These are phyloP conservation scores for Laodelphax striatellus DNA, from an alignment of 1,140 invertebrate genomes.

Conservation along the genomic window DNA sequence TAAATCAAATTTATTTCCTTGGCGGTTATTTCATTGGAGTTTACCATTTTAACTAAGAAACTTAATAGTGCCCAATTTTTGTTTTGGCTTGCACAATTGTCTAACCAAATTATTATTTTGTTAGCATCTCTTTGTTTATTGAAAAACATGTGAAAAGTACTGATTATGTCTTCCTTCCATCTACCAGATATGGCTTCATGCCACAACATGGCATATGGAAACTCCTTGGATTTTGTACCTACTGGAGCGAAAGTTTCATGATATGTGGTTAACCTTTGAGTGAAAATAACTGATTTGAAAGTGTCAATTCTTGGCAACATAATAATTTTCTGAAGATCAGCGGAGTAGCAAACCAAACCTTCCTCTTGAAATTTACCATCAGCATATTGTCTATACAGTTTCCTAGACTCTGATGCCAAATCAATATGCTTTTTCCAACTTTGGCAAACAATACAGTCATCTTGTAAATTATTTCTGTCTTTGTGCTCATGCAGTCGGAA, in stretches of 20 bases:
- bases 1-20: slow-evolving; percentile 16
- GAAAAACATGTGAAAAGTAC: slow-evolving; percentile 13
- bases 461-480: slow-evolving; percentile 12
- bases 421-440: slow-evolving; percentile 7
- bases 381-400: slow-evolving; percentile 3
- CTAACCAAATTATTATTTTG: slow-evolving; percentile 19
- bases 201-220: slow-evolving; percentile 8
- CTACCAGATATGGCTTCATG: slow-evolving; percentile 18
- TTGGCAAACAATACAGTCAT: neutral
- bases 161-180: slow-evolving; percentile 20
- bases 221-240: neutral
- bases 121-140: slow-evolving; percentile 1
- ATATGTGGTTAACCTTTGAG: neutral
- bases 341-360: slow-evolving; percentile 6
- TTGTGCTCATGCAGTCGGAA: slow-evolving; percentile 11
- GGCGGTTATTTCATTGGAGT: slow-evolving; percentile 21
- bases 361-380: neutral
- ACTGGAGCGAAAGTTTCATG: slow-evolving; percentile 10
- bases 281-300: slow-evolving; percentile 17
- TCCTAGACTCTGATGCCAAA: neutral
- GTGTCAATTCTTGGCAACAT: slow-evolving; percentile 17
- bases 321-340: slow-evolving; percentile 19
- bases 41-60: slow-evolving; percentile 13
- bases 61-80: slow-evolving; percentile 15
- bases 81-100: slow-evolving; percentile 22